Evolutionary conservation across 2,888 invertebrate species (phyloP), one percentile per base, ranked within the genome.

Genomic region (Brachyptera putata): DNA sequence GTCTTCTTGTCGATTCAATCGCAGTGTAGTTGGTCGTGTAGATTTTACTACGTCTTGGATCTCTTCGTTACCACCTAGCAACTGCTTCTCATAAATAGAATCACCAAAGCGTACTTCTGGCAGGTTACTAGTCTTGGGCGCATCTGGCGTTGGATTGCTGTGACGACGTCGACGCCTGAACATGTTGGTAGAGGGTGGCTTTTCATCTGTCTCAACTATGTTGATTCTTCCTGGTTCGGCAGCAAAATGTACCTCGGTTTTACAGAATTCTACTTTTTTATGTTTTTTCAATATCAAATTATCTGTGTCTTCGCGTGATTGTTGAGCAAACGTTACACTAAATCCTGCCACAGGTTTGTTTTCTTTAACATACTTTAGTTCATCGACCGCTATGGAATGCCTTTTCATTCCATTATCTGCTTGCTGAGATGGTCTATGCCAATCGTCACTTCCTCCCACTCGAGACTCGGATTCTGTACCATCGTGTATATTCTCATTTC

Each of bases 221-320:
- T 91, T 90, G 0, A 92, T 89, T 68, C 85, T 84, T 0, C 92
- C 92, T 1, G 90, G 87, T 71, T 91, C 91, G 14, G 89, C 87
- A 0, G 90, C 87, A 72, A 91, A 91, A 73, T 92, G 92, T 24
- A 92, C 84, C 76, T 92, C 92, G 1, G 91, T 91, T 76, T 91
- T 91, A 71, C 90, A 89, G 73, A 92, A 92, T 69, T 87, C 91
- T 0, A 92, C 91, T 74, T 84, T 89, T 72, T 90, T 89, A 1
- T 80, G 76, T 70, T 78, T 81, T 67, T 78, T 77, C 50, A 78
- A 78, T 16, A 61, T 57, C 16, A 36, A 30, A 4, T 61, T 65
- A 14, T 64, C 64, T 16, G 57, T 56, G 61, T 64, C 64, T 5
- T 70, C 69, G 1, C 73, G 71, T 49, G 48, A 49, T 30, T 58